Conservation (phyloP, 2,888 invertebrate species). For the Lagria hirta region DNA sequence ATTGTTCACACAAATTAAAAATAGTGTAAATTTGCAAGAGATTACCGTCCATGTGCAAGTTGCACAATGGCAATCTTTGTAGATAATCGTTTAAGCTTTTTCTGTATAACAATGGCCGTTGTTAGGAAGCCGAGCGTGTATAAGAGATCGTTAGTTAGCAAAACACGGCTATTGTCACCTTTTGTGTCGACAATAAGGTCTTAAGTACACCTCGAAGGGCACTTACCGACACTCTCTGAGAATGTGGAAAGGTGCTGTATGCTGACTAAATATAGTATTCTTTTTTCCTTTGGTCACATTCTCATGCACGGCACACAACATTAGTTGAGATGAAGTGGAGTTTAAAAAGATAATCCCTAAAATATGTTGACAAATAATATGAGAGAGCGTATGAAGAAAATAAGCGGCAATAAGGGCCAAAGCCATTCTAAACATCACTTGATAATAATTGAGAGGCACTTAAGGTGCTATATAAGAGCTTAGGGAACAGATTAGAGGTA, state of each 20-base stretch:
- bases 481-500: constrained; percentile 48
- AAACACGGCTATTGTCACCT: constrained; percentile 55
- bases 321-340: constrained; percentile 16
- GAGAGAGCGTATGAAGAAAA: constrained; percentile 14
- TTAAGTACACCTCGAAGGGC: constrained; percentile 48
- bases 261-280: no score
- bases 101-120: constrained; percentile 46
- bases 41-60: no score
- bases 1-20: no score
- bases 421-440: constrained; percentile 36
- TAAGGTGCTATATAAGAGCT: constrained; percentile 52
- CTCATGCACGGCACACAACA: constrained; percentile 11
- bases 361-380: constrained; percentile 50
- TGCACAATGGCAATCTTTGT: no score
- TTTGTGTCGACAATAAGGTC: constrained; percentile 50
- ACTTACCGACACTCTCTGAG: constrained; percentile 21
- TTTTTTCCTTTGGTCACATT: constrained; percentile 20
- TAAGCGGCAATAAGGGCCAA: constrained; percentile 20
- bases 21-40: no score
- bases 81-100: constrained; percentile 50
- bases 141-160: constrained; percentile 56
- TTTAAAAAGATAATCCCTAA: constrained; percentile 44
- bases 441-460: constrained; percentile 51
- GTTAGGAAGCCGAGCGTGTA: constrained; percentile 52
- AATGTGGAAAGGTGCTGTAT: constrained; percentile 13